phyloP scores from a whole-genome alignment of 1,140 invertebrate species.

The Globodera ellingtonae region DNA sequence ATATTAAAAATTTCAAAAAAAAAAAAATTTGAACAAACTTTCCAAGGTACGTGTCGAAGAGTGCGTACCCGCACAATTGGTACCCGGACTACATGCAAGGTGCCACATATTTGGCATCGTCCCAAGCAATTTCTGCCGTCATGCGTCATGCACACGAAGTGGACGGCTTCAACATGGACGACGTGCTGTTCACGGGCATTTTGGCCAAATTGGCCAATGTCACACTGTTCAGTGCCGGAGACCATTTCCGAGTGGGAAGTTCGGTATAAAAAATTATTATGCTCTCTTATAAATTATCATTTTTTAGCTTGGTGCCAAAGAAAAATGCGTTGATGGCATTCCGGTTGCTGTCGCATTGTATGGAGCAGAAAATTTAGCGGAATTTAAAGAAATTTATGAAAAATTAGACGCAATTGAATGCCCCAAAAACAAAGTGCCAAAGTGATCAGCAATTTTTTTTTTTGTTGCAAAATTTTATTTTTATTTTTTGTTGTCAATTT shows the following conservation, averaged over 20 bases:
- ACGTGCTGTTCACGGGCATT: conserved; percentile 39
- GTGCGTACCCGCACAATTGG: conserved; percentile 8
- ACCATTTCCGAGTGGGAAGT: background rate
- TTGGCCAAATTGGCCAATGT: conserved; percentile 18
- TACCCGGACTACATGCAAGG: conserved; percentile 29
- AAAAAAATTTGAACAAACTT: background rate
- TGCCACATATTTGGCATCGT: conserved; percentile 19
- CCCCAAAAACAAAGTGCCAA: background rate
- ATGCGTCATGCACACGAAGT: conserved; percentile 1
- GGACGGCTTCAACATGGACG: conserved; percentile 31
- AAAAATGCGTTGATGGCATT: conserved; percentile 17
- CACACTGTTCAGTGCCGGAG: background rate
- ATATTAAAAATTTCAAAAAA: background rate
- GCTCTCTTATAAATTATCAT: background rate
- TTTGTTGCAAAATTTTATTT: background rate
- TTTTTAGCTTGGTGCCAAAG: conserved; percentile 7
- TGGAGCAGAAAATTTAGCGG: conserved; percentile 6
- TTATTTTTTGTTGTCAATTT: background rate
- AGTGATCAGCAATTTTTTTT: background rate
- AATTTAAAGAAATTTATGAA: conserved; percentile 17
- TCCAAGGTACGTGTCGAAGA: conserved; percentile 17
- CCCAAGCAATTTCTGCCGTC: conserved; percentile 18
- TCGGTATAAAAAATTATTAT: background rate
- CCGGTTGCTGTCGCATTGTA: conserved; percentile 17
- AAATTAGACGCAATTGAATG: conserved; percentile 18